Percentiles rank a stretch among this genome's conserved stretches.
Evolutionary conservation across 1,140 invertebrate genomes (phyloP).

Genomic region (Acromyrmex echinatior): DNA sequence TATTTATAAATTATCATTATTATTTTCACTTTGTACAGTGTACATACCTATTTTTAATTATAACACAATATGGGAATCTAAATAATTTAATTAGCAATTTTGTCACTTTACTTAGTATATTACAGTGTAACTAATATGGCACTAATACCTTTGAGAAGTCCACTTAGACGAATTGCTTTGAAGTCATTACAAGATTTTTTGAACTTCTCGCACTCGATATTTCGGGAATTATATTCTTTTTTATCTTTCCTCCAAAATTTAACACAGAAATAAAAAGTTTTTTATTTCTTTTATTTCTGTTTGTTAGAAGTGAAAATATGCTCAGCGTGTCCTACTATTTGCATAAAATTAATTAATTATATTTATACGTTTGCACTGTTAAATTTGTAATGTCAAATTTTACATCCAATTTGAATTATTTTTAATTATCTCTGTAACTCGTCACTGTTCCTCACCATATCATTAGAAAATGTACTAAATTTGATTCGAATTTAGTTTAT

Average conservation of each 20-base stretch:
- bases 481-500: too few species aligned
- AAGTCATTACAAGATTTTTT: slow-evolving; percentile 17
- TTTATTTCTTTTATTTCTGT: neutral
- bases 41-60: neutral
- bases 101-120: neutral
- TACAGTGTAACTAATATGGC: neutral
- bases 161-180: slow-evolving; percentile 14
- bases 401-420: too few species aligned
- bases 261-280: neutral
- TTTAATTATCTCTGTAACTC: too few species aligned
- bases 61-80: neutral
- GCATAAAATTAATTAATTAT: slow-evolving; percentile 24
- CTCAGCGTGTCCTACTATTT: too few species aligned
- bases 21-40: neutral
- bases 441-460: too few species aligned
- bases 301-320: neutral
- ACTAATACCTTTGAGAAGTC: neutral
- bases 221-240: neutral
- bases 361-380: neutral
- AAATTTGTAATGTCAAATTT: too few species aligned
- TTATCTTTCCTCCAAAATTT: slow-evolving; percentile 23
- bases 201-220: neutral
- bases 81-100: slow-evolving; percentile 1
- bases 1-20: slow-evolving; percentile 10
- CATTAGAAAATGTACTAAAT: too few species aligned